Conservation (phyloP, 2,113 vertebrate genomes). For the Lampris incognitus region DNA sequence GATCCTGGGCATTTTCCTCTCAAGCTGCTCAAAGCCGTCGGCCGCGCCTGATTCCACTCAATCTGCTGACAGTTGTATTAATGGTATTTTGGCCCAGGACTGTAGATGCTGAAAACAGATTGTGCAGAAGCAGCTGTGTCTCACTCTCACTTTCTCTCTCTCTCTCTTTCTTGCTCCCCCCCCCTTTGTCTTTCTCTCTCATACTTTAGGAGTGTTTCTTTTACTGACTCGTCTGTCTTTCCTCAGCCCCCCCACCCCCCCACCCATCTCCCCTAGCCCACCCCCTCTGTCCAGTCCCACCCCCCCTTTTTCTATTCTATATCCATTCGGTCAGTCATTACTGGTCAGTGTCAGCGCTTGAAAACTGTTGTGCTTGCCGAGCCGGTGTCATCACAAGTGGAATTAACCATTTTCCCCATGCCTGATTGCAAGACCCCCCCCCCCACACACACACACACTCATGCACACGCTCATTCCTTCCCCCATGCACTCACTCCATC, state of each 20-base stretch:
- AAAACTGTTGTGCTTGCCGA: constrained; percentile 89
- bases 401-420: constrained; percentile 85
- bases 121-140: constrained; percentile 89
- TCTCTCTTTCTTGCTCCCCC: constrained; percentile 29
- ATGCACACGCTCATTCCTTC: constrained; percentile 59
- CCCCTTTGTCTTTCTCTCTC: constrained; percentile 62
- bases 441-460: no score
- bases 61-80: constrained; percentile 93
- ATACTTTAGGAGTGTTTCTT: constrained; percentile 75
- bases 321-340: constrained; percentile 90
- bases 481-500: constrained; percentile 73
- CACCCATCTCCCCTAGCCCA: neutral
- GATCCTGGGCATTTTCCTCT: constrained; percentile 85
- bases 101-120: constrained; percentile 89
- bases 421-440: constrained; percentile 75
- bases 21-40: constrained; percentile 81
- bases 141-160: constrained; percentile 73
- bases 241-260: constrained; percentile 26
- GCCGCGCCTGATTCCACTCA: constrained; percentile 82
- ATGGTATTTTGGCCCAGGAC: constrained; percentile 91
- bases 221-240: constrained; percentile 69
- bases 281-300: constrained; percentile 39
- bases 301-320: constrained; percentile 66
- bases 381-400: constrained; percentile 88
- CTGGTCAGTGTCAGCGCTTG: constrained; percentile 86